These are phyloP conservation scores for Eunapius fragilis DNA, from an alignment of 37 sponge, comb jelly and placozoan genomes.

Conservation along the genomic window DNA sequence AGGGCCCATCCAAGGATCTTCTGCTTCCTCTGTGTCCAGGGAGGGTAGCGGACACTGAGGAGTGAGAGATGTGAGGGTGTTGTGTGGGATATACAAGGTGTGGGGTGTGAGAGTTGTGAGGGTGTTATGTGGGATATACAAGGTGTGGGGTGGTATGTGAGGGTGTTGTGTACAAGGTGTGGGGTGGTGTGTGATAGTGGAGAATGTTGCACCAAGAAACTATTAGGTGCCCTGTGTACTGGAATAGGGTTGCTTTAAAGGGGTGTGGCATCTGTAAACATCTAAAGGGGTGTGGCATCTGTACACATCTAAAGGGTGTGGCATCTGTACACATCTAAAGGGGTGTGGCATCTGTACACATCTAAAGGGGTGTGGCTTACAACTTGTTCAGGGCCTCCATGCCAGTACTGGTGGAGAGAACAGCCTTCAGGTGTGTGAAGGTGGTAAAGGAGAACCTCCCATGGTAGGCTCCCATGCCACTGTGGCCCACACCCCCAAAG, in stretches of 20 bases:
- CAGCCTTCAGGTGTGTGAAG: slow-evolving; percentile 86
- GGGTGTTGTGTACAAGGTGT: too few species aligned
- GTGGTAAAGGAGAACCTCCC: slow-evolving; percentile 93
- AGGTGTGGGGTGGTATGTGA: too few species aligned
- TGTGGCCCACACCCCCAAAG: slow-evolving; percentile 98
- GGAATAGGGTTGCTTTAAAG: too few species aligned
- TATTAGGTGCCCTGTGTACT: too few species aligned
- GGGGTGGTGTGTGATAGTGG: too few species aligned
- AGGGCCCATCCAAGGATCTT: slow-evolving; percentile 34
- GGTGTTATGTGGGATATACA: neutral
- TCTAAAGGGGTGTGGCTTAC: neutral
- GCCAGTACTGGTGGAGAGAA: slow-evolving; percentile 52
- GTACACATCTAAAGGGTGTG: neutral
- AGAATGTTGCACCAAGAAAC: too few species aligned
- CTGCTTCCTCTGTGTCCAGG: slow-evolving; percentile 38
- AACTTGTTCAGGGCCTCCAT: slow-evolving; percentile 67
- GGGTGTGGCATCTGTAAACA: too few species aligned
- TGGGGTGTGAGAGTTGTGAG: neutral
- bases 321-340: slow-evolving; percentile 7
- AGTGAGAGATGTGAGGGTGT: neutral
- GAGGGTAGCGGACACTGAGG: slow-evolving; percentile 68
- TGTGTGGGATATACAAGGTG: too few species aligned
- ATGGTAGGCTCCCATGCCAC: slow-evolving; percentile 94
- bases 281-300: too few species aligned
- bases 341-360: slow-evolving; percentile 13